Base-by-base conservation (phyloP, 2,113 vertebrate species). In the Myotis davidii region DNA sequence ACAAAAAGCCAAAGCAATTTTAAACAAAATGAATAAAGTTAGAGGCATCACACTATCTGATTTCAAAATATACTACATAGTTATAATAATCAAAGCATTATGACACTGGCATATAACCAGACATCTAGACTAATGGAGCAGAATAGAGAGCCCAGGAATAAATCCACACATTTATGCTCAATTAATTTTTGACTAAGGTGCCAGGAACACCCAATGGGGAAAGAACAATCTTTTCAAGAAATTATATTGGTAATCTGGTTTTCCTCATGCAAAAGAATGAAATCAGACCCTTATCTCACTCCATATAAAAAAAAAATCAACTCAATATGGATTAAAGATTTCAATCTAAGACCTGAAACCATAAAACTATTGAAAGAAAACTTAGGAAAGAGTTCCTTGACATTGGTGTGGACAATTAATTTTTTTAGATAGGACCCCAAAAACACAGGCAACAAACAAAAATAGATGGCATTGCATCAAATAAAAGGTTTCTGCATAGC, bases 311-410 rank as follows among this genome's bases (percentile, higher is more conserved):
- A 59, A 23, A 59, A 56, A 56, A 56, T 23, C 21, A 76, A 20
- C 23, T 56, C 29, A 56, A 67, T 70, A 92, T 67, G 34, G 7
- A 32, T 48, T 89, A 76, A 65, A 83, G 37, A 84, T 61, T 94
- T 83, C 52, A 94, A 37, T 32, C 14, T 32, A 70, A 94, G 14
- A 85, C 14, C 39, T n/a, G 10, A 77, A 85, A 85, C 72, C 25
- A 81, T 61, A 39, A 72, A 90, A 85, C n/a, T 77, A 84, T 90
- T 89, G 50, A 73, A 61, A 94, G 29, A 82, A 88, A 89, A 67
- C 17, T 12, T 4, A 50, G 29, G 56, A 23, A 69, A 52, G 67
- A 39, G 45, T 89, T 82, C 52, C 16, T 42, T 87, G 67, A 23
- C 21, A 56, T 4, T 84, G 23, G n/a, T 65, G 21, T 89, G 52